Base-by-base conservation (phyloP, 2,888 invertebrate species). In the Caenorhabditis virilis region DNA sequence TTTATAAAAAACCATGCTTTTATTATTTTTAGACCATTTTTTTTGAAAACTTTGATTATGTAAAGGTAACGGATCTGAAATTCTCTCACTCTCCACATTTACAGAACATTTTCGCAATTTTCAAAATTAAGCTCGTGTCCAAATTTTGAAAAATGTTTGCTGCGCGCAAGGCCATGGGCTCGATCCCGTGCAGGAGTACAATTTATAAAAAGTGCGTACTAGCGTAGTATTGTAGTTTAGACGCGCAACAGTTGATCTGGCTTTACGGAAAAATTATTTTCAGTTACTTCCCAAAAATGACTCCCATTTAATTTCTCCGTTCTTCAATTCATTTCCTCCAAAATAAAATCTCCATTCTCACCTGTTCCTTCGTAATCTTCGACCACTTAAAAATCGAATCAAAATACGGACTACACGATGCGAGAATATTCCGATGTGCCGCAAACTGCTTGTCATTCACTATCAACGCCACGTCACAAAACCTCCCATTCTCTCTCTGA, bases 331-430 rank as follows among this genome's bases (percentile, higher is more conserved):
- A 16, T 30, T 30, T 13, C 13, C 30, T 30, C 30, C 30, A 25
- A 42, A 25, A 45, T 9, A 25, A 38, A 39, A 25, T 6, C 18
- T n/a, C n/a, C n/a, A n/a, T n/a, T n/a, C 43, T 20, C 27, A 69
- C 66, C 55, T 69, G 69, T 38, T 72, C 72, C 33, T 72, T 72
- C 6, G 66, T 62, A 11, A 87, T 84, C 80, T 87, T 87, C 58
- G 78, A 74, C 54, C 76, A 76, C 53, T 87, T 87, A 63, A 89
- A 84, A 54, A 88, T 87, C 20, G 88, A 87, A 77, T 88, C 88
- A 78, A 89, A 88, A 81, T 88, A 88, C 0, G 89, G 88, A 56
- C 88, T 88, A 81, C 87, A 88, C 13, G 88, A 87, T 1, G 89
- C 88, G 50, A 89, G 82, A 53, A 89, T 87, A 82, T 87, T 88